Base-by-base conservation (phyloP, 2,113 vertebrate species). In the Myanophis thanlyinensis region DNA sequence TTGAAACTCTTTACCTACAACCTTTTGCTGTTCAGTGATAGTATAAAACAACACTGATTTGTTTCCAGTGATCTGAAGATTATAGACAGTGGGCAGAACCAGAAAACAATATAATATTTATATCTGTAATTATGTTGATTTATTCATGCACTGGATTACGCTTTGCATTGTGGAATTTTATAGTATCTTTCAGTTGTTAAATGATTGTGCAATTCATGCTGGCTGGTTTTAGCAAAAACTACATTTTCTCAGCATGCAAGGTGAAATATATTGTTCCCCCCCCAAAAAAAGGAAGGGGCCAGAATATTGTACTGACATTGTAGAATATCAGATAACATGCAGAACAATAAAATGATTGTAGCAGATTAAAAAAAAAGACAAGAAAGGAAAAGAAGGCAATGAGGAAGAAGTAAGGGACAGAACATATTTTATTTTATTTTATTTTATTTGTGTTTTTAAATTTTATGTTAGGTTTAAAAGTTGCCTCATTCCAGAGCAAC, bases 1-100 rank as follows among this genome's bases (percentile, higher is more conserved):
- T 88, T 47, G 44, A 90, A 86, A 51, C 2, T 18, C n/a, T 84
- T 95, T 94, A 85, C 91, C 80, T 80, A 18, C 94, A 93, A 86
- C 15, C 8, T 18, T 20, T 44, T 89, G 35, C 53, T 85, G 8
- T 47, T 89, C 1, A 6, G 67, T 2, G 48, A 49, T 49, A 25
- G 54, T 25, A 49, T 80, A 85, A 47, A 80, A 20, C 73, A 80
- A 90, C 35, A 85, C 2, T 44, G 47, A 25, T 85, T 56, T 89
- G 52, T 27, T 84, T 53, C 44, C 47, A 52, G 47, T 47, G 67
- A 89, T 8, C 62, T 87, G 7, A 91, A 93, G 93, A 27, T 88
- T 15, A n/a, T 85, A 95, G 13, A 86, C 10, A 62, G 48, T 86
- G 0, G 87, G 91, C 53, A 90, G 18, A 0, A 94, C 18, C 53